Percentiles rank a stretch among this genome's conserved stretches.
Evolutionary conservation across 1,140 invertebrate genomes (phyloP).

Genomic region (Chrysomallon squamiferum): DNA sequence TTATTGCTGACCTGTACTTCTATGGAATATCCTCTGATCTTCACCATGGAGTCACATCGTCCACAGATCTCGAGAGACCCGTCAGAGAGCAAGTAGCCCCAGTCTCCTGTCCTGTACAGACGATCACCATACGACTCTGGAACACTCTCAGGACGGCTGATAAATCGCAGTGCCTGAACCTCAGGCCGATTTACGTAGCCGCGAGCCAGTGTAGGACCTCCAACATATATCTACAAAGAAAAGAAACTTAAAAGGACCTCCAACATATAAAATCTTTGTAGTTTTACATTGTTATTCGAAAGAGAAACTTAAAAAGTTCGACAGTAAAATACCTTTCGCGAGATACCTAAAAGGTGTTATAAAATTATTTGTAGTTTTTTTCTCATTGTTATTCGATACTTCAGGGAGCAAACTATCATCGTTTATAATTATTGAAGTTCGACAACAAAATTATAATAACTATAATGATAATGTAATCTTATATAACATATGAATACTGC

Average conservation of each 20-base stretch:
- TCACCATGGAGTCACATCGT: constrained; percentile 67
- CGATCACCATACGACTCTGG: constrained; percentile 33
- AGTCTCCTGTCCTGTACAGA: constrained; percentile 66
- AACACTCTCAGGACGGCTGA: constrained; percentile 41
- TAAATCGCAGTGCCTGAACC: constrained; percentile 63
- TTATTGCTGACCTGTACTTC: constrained; percentile 66
- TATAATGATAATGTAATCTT: too few species aligned
- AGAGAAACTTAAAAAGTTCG: too few species aligned
- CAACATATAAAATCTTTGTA: too few species aligned
- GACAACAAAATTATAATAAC: too few species aligned
- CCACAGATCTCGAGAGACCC: constrained; percentile 67
- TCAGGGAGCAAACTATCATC: too few species aligned
- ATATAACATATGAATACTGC: too few species aligned
- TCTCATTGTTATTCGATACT: too few species aligned
- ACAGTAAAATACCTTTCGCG: too few species aligned
- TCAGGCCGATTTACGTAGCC: constrained; percentile 68
- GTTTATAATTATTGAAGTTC: too few species aligned
- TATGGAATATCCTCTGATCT: constrained; percentile 68
- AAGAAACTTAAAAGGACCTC: background rate
- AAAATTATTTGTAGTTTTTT: too few species aligned
- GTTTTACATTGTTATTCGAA: too few species aligned
- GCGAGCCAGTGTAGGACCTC: constrained; percentile 65
- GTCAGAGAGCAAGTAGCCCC: constrained; percentile 66
- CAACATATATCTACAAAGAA: constrained; percentile 63
- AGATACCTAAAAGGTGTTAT: too few species aligned